A percentile compares a stretch with the other conserved stretches of the same genome.
Evolutionary conservation across 2,113 vertebrate species (phyloP).

Genomic region (Scomber japonicus): DNA sequence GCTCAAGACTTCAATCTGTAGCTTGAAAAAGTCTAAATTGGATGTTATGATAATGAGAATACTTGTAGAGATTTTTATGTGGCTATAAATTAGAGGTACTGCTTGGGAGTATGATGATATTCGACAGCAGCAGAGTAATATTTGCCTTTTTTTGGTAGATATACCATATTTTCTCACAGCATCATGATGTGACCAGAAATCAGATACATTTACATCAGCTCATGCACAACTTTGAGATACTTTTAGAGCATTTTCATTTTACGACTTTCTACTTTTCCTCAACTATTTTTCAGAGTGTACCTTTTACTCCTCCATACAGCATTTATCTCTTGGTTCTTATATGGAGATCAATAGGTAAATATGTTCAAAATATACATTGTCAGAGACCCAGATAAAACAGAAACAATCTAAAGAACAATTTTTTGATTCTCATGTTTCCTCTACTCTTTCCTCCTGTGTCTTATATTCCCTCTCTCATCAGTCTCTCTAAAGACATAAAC

Average conservation of each 20-base stretch:
- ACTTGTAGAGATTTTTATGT: conserved; percentile 5
- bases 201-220: neutral
- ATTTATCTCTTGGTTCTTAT: too few species aligned
- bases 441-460: too few species aligned
- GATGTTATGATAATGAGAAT: conserved; percentile 40
- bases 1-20: conserved; percentile 26
- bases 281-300: too few species aligned
- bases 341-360: too few species aligned
- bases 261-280: too few species aligned
- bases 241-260: too few species aligned
- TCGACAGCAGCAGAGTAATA: neutral
- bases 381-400: too few species aligned
- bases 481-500: neutral
- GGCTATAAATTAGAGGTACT: conserved; percentile 5
- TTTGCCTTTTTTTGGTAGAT: neutral
- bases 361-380: too few species aligned
- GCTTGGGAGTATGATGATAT: conserved; percentile 1
- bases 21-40: conserved; percentile 11
- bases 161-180: neutral
- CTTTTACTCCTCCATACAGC: too few species aligned
- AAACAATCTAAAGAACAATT: too few species aligned
- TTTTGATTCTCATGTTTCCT: too few species aligned
- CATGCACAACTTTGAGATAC: neutral
- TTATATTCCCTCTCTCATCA: too few species aligned
- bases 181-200: neutral